A percentile compares a stretch with the other conserved stretches of the same genome.
Conservation (phyloP, 2,113 vertebrate species). For the Rhinolophus ferrumequinum region DNA sequence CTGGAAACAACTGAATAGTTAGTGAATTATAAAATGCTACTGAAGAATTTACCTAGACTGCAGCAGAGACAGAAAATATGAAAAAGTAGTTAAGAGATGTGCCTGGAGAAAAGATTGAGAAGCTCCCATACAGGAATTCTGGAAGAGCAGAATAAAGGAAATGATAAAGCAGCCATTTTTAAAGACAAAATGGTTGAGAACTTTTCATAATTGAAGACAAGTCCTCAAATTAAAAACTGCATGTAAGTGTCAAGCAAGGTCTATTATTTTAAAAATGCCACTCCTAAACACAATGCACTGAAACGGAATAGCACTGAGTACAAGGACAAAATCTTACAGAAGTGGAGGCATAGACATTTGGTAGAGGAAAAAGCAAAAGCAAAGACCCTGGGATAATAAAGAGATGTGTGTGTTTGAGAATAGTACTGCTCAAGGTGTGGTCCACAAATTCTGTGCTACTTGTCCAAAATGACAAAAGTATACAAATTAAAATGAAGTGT, state of each 20-base stretch:
- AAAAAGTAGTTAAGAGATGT: not conserved
- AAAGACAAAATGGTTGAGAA: not conserved
- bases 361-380: not conserved
- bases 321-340: not conserved
- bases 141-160: not conserved
- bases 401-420: not conserved
- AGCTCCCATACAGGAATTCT: not conserved
- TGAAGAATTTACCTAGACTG: not conserved
- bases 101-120: not conserved
- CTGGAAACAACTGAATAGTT: not conserved
- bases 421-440: not conserved
- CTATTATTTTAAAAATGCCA: not conserved
- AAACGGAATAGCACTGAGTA: not conserved
- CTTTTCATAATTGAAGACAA: not conserved
- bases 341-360: not conserved
- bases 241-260: not conserved
- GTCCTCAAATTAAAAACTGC: not conserved
- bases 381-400: not conserved
- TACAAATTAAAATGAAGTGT: not conserved
- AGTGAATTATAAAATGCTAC: not conserved
- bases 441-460: not conserved
- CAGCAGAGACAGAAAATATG: not conserved
- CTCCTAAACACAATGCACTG: not conserved
- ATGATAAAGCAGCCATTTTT: not conserved
- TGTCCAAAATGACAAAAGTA: not conserved